Percentiles rank a stretch among this genome's conserved stretches.
Conservation (phyloP, 1,140 invertebrate genomes). For the Andrena cerasifolii region DNA sequence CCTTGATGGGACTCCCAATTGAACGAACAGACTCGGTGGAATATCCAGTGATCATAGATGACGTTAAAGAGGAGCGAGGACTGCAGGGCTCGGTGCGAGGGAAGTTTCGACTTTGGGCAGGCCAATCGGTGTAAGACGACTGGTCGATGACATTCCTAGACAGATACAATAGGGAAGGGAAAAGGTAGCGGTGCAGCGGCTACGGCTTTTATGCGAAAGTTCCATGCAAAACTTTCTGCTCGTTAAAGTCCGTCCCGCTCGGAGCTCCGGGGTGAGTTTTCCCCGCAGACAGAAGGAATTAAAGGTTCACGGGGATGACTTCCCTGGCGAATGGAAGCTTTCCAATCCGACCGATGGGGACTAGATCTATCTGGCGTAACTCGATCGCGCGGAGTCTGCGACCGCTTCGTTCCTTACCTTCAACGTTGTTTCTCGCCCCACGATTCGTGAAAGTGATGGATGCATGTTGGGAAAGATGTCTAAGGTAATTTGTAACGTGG, state of each 20-base stretch:
- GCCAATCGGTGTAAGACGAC: conserved; percentile 1
- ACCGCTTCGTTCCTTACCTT: not conserved
- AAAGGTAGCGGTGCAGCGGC: not conserved
- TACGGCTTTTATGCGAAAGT: conserved; percentile 32
- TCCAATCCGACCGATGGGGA: not conserved
- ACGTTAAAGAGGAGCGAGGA: not conserved
- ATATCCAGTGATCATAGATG: not conserved
- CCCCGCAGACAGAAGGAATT: conserved; percentile 28
- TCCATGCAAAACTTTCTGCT: conserved; percentile 54
- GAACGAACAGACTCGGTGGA: not conserved
- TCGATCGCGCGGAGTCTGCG: not conserved
- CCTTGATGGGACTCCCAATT: not conserved
- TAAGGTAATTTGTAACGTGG: no score
- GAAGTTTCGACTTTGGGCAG: not conserved
- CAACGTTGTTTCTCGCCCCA: not conserved
- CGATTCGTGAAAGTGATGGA: not conserved
- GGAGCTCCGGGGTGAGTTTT: conserved; percentile 10
- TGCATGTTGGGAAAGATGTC: no score
- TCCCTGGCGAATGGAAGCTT: conserved; percentile 21
- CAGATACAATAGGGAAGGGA: not conserved
- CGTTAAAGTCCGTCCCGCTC: conserved; percentile 47
- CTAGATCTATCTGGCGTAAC: conserved; percentile 2
- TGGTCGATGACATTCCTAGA: not conserved
- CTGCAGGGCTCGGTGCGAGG: not conserved
- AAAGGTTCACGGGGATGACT: conserved; percentile 7